Evolutionary conservation across 2,888 invertebrate species (phyloP).

Genomic region (Drosophila mettleri): DNA sequence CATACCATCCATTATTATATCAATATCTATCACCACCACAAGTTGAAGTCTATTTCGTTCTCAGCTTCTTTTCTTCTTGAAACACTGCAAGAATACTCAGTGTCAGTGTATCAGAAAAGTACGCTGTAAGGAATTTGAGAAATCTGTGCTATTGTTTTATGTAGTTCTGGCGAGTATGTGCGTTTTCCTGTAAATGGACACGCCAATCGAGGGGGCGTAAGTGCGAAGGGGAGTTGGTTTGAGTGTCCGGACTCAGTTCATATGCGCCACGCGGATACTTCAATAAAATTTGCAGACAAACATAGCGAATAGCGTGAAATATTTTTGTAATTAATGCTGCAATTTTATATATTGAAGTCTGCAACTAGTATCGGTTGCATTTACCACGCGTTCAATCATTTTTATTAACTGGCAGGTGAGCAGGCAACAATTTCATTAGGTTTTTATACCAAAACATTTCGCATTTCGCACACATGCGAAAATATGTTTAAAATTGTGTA

Average conservation of each 20-base stretch:
- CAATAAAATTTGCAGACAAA: constrained; percentile 22
- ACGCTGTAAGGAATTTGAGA: constrained; percentile 49
- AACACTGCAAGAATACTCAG: not conserved
- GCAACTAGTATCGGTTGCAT: not conserved
- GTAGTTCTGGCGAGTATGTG: constrained; percentile 13
- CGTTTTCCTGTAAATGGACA: constrained; percentile 20
- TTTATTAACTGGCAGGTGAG: constrained; percentile 24
- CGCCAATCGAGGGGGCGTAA: constrained; percentile 23
- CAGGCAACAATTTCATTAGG: constrained; percentile 9
- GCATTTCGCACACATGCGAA: not conserved
- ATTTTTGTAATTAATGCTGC: constrained; percentile 46
- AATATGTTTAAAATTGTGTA: constrained; percentile 11
- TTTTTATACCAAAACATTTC: not conserved
- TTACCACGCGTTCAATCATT: constrained; percentile 4
- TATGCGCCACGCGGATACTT: not conserved
- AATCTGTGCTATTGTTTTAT: constrained; percentile 57
- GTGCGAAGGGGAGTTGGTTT: not conserved
- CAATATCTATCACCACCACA: too few species aligned
- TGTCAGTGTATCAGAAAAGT: constrained; percentile 1
- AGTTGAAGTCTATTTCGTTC: too few species aligned
- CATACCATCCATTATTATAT: too few species aligned
- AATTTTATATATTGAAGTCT: not conserved
- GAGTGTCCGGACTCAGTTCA: constrained; percentile 5
- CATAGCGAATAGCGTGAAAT: constrained; percentile 15
- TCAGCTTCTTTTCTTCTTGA: not conserved